Base-by-base conservation (phyloP, 2,113 vertebrate genomes). In the Symphodus melops region DNA sequence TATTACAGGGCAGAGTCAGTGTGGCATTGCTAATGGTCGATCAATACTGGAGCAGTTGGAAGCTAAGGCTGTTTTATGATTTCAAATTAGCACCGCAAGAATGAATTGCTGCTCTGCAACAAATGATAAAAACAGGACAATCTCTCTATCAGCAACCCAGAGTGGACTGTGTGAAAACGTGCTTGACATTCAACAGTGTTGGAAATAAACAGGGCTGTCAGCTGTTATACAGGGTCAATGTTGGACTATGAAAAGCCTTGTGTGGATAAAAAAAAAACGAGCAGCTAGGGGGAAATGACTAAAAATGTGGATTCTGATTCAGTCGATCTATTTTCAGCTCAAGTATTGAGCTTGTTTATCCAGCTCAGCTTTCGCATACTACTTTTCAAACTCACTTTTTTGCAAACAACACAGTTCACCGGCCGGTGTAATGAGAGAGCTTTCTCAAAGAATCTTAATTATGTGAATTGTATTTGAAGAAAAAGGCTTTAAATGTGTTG, bases 1-100 rank as follows among this genome's bases (percentile, higher is more conserved):
- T 56, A 59, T 83, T 81, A 76, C 77, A 79, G 70, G 51, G 61
- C 79, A 81, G 82, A 82, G 65, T 52, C 77, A 55, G 70, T 66
- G 88, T 72, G 77, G 74, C 80, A 76, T 81, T 62, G 73, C 75
- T 90, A 88, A 92, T 87, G 83, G 77, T 60, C 37, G 82, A 90
- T 92, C 88, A 82, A 89, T 92, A 90, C 68, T 25, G 73, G 1
- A 82, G 86, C 41, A 8, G 88, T 72, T 75, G 75, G 79, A 73
- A 51, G 80, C 75, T 76, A 33, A 58, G 60, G 73, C 61, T 67
- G 62, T 58, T 75, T 87, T 85, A 84, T 82, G 77, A 89, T 81
- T 88, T 79, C 64, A 79, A 87, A 90, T 88, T 79, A 88, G 75
- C 68, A 62, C 59, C 3, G 17, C 54, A 39, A 72, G 74, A 86